Base-by-base conservation (phyloP, 2,888 invertebrate species). In the Sphaeridia pumilis region DNA sequence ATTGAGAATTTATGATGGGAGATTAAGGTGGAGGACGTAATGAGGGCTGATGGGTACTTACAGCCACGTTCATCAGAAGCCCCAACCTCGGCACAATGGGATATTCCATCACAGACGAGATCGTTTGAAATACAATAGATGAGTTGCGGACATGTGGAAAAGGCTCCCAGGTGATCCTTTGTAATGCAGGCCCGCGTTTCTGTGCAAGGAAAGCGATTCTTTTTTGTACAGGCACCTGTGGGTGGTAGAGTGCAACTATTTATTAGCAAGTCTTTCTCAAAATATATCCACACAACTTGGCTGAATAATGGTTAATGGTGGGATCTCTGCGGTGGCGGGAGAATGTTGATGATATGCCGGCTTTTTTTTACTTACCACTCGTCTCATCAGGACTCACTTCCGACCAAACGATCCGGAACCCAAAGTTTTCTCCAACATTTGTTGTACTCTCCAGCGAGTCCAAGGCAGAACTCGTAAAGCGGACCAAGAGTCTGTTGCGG, bases 61-160 rank as follows among this genome's bases (percentile, higher is more conserved):
- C 70, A 70, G 57, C 65, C 63, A 28, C 66, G 66, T 58, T 70
- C 70, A 57, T 70, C 72, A 22, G 67, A 67, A 35, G 67, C 65
- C 56, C 72, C 72, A 7, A 66, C 67, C 48, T 72, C 72, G 24
- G 69, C 70, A 60, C 72, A 72, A 56, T 72, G 71, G 17, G 69
- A 66, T 22, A 70, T 54, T 26, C 71, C 71, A 60, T 72, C 69
- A 58, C 72, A 72, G 5, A 69, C 67, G 10, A 72, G 63, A 2
- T 69, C 66, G 27, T 64, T 60, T 50, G 71, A 67, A 50, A 72
- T 70, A 55, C 72, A 72, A 44, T 71, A 69, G 22, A 59, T 53
- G 24, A 64, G 49, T 27, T 64, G 61, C 2, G 60, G 59, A 36
- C 64, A 64, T n/a, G 55, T 58, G 14, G 58, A 58, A 7, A 57